Evolutionary conservation across 2,888 invertebrate species (phyloP).

Genomic region (Agriotes lineatus): DNA sequence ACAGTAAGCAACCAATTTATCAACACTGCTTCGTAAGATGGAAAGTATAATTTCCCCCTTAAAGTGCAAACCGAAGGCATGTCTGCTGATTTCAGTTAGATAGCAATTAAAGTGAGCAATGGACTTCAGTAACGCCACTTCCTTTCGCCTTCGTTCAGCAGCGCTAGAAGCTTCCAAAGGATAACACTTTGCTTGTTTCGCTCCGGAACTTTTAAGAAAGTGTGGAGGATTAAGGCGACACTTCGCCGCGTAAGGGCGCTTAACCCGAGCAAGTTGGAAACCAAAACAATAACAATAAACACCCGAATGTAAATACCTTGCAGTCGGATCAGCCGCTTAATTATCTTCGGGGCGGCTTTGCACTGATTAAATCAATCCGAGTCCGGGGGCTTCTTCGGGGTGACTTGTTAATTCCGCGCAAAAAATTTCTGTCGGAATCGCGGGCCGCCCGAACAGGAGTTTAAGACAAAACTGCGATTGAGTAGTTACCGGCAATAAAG

Average conservation of each 20-base stretch:
- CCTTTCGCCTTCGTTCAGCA: background rate
- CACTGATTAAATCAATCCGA: background rate
- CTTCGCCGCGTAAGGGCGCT: background rate
- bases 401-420: no score
- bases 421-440: no score
- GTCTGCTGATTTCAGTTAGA: conserved; percentile 10
- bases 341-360: background rate
- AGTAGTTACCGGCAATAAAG: no score
- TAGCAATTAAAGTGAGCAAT: conserved; percentile 11
- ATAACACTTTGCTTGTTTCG: no score
- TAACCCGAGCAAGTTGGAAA: background rate
- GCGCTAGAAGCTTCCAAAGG: background rate
- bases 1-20: no score
- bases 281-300: conserved; percentile 17
- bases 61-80: background rate
- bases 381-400: no score
- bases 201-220: background rate
- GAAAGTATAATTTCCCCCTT: background rate
- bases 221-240: background rate
- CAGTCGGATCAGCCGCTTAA: background rate
- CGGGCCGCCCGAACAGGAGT: no score
- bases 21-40: background rate
- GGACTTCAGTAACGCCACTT: background rate
- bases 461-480: no score
- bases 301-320: background rate